These are phyloP conservation scores for Drosophila merina DNA, from an alignment of 2,888 invertebrate genomes.

Conservation along the genomic window DNA sequence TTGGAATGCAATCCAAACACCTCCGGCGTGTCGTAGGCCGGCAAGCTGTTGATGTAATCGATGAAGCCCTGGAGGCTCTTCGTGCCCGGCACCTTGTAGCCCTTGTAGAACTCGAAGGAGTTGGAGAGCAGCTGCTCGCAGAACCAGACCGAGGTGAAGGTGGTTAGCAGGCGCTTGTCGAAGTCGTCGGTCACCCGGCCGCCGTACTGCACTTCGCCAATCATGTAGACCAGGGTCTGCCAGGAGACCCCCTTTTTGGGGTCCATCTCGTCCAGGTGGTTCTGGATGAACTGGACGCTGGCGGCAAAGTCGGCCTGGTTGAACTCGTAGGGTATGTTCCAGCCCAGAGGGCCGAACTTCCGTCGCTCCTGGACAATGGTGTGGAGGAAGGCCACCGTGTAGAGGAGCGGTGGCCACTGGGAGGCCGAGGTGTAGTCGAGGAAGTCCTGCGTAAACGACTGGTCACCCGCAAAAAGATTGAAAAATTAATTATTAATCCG, in stretches of 20 bases:
- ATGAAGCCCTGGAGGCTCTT: conserved; percentile 91
- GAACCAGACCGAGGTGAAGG: conserved; percentile 98
- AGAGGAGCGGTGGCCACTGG: conserved; percentile 97
- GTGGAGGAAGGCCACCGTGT: conserved; percentile 97
- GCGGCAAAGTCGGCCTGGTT: conserved; percentile 97
- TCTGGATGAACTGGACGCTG: conserved; percentile 97
- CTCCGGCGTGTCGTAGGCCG: conserved; percentile 95
- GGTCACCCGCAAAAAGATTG: conserved; percentile 8
- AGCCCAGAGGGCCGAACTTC: conserved; percentile 98
- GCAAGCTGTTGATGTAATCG: conserved; percentile 94
- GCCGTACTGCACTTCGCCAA: conserved; percentile 95
- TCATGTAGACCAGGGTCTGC: conserved; percentile 98
- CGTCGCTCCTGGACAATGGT: conserved; percentile 97
- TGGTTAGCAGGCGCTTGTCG: conserved; percentile 95
- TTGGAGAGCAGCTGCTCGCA: conserved; percentile 94
- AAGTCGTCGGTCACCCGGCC: conserved; percentile 98
- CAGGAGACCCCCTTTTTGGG: conserved; percentile 98
- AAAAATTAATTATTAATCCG: conserved; percentile 35
- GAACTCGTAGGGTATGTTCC: conserved; percentile 99
- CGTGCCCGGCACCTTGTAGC: conserved; percentile 95
- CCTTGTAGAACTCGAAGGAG: conserved; percentile 96
- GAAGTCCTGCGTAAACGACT: conserved; percentile 89
- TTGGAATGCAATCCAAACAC: conserved; percentile 98
- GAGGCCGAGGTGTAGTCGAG: conserved; percentile 95
- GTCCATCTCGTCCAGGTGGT: conserved; percentile 98